Percentiles rank a stretch among this genome's conserved stretches.
Conservation (phyloP, 2,113 vertebrate genomes). For the Eublepharis macularius region DNA sequence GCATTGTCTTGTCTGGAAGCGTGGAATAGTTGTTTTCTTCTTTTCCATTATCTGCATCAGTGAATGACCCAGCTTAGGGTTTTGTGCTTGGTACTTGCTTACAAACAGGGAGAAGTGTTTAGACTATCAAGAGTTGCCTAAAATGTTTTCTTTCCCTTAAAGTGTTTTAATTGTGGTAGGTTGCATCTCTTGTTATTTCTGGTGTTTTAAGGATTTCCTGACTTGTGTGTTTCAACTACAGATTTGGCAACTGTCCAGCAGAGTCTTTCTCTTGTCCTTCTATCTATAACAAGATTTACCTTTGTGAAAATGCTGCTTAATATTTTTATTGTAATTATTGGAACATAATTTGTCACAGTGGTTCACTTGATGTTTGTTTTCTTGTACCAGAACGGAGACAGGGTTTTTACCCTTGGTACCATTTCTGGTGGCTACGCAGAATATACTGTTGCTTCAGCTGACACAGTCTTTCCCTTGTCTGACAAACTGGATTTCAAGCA, state of each 20-base stretch:
- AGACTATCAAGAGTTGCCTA: not conserved
- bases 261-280: not conserved
- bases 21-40: not conserved
- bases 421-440: slow-evolving; percentile 90
- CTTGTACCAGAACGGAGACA: slow-evolving; percentile 83
- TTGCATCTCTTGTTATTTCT: not conserved
- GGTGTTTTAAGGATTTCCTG: not conserved
- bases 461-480: slow-evolving; percentile 79
- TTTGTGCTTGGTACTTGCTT: not conserved
- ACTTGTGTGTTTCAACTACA: not conserved
- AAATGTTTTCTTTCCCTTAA: not conserved
- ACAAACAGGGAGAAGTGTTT: not conserved
- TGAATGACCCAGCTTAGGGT: not conserved
- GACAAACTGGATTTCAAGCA: slow-evolving; percentile 82
- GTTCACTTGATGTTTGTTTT: not conserved
- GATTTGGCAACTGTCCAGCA: too few species aligned
- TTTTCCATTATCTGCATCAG: not conserved
- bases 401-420: slow-evolving; percentile 84
- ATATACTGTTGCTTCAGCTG: slow-evolving; percentile 77
- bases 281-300: not conserved
- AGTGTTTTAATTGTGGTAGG: not conserved
- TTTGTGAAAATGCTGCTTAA: not conserved
- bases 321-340: not conserved
- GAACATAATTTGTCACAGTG: not conserved
- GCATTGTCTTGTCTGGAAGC: not conserved